phyloP scores from a whole-genome alignment of 2,113 vertebrate genomes.

The Scalopus aquaticus region DNA sequence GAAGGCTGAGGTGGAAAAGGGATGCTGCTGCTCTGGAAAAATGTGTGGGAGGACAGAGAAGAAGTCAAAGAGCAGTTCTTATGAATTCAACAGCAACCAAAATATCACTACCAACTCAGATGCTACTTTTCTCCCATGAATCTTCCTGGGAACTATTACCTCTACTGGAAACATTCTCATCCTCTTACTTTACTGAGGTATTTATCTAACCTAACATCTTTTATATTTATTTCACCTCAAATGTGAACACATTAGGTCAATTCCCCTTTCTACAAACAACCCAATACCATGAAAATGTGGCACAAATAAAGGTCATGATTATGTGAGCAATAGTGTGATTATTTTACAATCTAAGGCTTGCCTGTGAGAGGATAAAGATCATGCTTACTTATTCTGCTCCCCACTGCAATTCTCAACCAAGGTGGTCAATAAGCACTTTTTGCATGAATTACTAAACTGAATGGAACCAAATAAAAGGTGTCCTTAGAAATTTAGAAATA shows the following conservation, averaged over 20 bases:
- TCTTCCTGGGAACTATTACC: not conserved
- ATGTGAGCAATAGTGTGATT: too few species aligned
- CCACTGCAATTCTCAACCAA: not conserved
- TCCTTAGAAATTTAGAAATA: not conserved
- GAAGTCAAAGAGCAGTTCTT: too few species aligned
- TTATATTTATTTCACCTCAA: not conserved
- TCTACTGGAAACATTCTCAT: not conserved
- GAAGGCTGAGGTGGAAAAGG: too few species aligned
- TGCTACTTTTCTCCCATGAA: too few species aligned
- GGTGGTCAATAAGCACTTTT: conserved; percentile 10
- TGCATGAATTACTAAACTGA: not conserved
- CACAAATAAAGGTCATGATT: too few species aligned
- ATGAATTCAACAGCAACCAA: too few species aligned
- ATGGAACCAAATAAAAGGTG: not conserved
- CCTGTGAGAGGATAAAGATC: not conserved
- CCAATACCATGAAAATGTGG: not conserved
- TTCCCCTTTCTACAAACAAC: not conserved
- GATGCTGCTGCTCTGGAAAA: too few species aligned
- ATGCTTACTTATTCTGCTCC: not conserved
- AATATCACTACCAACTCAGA: too few species aligned
- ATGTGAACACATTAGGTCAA: not conserved
- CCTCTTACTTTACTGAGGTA: not conserved
- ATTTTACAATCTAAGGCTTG: not conserved
- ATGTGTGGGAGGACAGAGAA: too few species aligned
- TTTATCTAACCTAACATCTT: not conserved